A percentile compares a stretch with the other conserved stretches of the same genome.
These are phyloP conservation scores for Lithodes maja DNA, from an alignment of 2,888 invertebrate species.

Conservation along the genomic window DNA sequence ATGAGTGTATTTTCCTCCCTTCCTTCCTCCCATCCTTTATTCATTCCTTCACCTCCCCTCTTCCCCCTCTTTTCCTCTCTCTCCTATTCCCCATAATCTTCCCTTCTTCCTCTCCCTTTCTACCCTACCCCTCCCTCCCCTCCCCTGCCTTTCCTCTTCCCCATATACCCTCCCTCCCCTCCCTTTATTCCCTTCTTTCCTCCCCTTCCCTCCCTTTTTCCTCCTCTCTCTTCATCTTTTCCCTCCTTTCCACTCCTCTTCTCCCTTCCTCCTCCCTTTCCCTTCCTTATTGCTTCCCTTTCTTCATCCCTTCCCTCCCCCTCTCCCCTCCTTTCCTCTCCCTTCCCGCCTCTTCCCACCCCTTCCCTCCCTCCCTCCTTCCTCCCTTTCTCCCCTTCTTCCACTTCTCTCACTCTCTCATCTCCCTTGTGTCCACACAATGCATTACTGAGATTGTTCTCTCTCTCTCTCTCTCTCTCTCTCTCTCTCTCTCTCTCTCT, in stretches of 20 bases:
- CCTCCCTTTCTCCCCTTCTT: background rate
- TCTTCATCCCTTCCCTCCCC: background rate
- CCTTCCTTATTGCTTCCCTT: background rate
- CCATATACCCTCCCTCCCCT: background rate
- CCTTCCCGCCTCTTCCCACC: background rate
- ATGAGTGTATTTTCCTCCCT: too few relatives aligned
- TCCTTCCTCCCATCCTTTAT: too few relatives aligned
- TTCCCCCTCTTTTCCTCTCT: too few relatives aligned
- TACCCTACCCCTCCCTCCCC: background rate
- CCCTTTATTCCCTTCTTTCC: background rate
- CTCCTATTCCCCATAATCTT: too few relatives aligned
- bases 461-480: background rate
- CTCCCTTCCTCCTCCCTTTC: background rate
- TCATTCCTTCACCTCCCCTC: too few relatives aligned
- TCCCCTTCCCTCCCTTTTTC: background rate
- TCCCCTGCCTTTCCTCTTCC: too few relatives aligned
- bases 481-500: constrained; percentile 6
- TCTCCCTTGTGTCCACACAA: constrained; percentile 11
- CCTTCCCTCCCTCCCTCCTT: background rate
- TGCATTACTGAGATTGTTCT: background rate
- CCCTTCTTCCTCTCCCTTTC: background rate
- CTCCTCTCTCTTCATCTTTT: background rate
- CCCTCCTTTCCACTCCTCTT: background rate
- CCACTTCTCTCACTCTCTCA: background rate
- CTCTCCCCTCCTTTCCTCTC: background rate